Evolutionary conservation across 1,140 invertebrate genomes (phyloP).

Genomic region (Octopus bimaculoides): DNA sequence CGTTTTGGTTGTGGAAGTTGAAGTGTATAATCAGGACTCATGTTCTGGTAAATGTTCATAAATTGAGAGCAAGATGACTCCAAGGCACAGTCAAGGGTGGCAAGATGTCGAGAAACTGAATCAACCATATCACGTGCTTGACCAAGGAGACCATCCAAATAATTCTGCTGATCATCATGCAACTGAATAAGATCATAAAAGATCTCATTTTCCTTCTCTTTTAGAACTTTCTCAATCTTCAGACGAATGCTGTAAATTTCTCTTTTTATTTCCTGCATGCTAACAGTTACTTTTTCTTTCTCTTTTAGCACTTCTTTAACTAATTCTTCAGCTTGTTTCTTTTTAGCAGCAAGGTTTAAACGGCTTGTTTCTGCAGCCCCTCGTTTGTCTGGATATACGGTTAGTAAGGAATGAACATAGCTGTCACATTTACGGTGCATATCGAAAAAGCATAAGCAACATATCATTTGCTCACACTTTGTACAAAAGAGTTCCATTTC

Average conservation of each 20-base stretch:
- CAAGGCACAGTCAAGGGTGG: background rate
- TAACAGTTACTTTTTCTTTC: background rate
- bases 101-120: background rate
- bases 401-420: background rate
- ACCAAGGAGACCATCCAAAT: background rate
- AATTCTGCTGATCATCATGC: background rate
- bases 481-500: conserved; percentile 4
- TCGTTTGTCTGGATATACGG: background rate
- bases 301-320: background rate
- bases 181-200: background rate
- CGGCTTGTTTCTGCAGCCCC: background rate
- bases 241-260: background rate
- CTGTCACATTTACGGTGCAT: background rate
- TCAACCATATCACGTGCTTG: background rate
- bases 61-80: background rate
- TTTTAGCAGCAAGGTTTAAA: background rate
- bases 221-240: background rate
- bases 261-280: background rate
- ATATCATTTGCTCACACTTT: background rate
- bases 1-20: background rate
- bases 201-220: background rate
- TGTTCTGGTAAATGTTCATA: conserved; percentile 7
- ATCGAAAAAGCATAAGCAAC: conserved; percentile 1
- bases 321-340: background rate
- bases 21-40: background rate